These are phyloP conservation scores for Caenorhabditis zanzibari DNA, from an alignment of 2,888 invertebrate species.

Conservation along the genomic window DNA sequence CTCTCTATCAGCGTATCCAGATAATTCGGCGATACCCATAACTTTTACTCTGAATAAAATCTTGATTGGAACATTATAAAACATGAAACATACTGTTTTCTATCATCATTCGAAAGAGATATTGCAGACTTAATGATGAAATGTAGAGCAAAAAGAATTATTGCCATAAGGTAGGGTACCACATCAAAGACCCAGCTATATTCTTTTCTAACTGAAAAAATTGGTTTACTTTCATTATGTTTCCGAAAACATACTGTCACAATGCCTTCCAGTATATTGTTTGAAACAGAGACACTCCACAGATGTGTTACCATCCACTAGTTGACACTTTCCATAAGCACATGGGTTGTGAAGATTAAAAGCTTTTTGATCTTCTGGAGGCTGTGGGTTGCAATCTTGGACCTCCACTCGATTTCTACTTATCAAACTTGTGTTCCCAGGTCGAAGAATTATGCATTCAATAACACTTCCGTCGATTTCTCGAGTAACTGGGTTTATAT, in stretches of 20 bases:
- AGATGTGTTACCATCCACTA: not conserved
- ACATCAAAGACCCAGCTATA: not conserved
- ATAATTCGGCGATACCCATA: constrained; percentile 18
- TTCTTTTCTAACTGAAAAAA: not conserved
- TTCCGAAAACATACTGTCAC: constrained; percentile 24
- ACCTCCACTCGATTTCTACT: constrained; percentile 42
- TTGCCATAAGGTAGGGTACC: not conserved
- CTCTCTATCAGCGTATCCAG: constrained; percentile 13
- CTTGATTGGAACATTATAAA: not conserved
- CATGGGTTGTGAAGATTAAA: constrained; percentile 55
- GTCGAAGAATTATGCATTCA: constrained; percentile 17
- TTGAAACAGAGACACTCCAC: constrained; percentile 52
- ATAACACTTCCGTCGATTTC: constrained; percentile 4
- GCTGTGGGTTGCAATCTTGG: constrained; percentile 32
- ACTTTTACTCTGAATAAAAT: constrained; percentile 24
- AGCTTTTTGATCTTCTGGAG: constrained; percentile 12
- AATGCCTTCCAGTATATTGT: constrained; percentile 48
- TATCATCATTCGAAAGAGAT: not conserved
- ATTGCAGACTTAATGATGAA: not conserved
- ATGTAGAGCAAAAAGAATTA: not conserved
- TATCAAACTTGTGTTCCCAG: constrained; percentile 27
- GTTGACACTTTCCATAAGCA: constrained; percentile 44
- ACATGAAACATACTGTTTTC: constrained; percentile 28
- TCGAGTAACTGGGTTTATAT: not conserved
- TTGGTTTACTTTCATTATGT: not conserved